Evolutionary conservation across 2,113 vertebrate species (phyloP).

Genomic region (Centropus bengalensis): DNA sequence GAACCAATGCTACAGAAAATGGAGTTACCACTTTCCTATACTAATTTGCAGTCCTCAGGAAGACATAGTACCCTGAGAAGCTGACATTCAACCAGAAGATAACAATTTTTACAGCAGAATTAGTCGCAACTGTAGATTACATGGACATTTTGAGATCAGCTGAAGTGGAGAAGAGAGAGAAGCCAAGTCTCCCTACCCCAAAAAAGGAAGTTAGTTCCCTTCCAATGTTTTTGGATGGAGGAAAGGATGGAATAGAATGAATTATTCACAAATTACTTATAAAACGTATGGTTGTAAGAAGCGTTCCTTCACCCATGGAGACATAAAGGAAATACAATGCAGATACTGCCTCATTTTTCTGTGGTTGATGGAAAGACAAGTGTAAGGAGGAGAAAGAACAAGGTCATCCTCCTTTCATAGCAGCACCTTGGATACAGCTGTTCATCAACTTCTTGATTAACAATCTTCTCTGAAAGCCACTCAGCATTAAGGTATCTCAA

Average conservation of each 20-base stretch:
- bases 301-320: background rate
- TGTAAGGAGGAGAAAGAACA: background rate
- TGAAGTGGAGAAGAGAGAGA: background rate
- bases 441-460: background rate
- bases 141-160: background rate
- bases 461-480: background rate
- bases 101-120: background rate
- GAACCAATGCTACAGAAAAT: background rate
- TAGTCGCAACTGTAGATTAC: background rate
- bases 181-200: background rate
- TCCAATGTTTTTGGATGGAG: background rate
- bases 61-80: background rate
- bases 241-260: background rate
- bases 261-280: background rate
- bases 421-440: background rate
- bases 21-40: background rate
- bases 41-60: background rate
- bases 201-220: accelerated
- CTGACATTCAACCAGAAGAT: background rate
- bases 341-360: background rate
- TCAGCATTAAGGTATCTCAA: background rate
- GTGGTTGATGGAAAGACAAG: background rate
- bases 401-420: background rate
- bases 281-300: background rate
- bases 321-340: background rate